A percentile compares a stretch with the other conserved stretches of the same genome.
phyloP scores from a whole-genome alignment of 2,797 vertebrate species.

The Sebastes vulpes region DNA sequence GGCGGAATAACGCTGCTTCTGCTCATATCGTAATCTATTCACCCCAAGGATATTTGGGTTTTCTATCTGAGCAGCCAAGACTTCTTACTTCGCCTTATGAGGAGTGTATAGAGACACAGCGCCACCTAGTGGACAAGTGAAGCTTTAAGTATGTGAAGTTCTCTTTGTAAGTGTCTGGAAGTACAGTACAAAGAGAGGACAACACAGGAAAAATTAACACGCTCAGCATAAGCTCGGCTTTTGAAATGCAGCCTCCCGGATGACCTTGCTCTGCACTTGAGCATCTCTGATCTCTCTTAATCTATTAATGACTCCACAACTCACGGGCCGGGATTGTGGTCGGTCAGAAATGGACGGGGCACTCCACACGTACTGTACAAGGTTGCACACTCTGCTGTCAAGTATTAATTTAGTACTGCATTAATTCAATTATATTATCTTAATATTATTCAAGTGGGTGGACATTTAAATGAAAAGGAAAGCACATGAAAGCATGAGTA shows the following conservation, averaged over 20 bases:
- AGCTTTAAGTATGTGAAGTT: not conserved
- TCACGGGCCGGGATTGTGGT: conserved; percentile 60
- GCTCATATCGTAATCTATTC: conserved; percentile 62
- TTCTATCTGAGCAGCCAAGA: conserved; percentile 58
- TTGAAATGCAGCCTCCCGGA: conserved; percentile 74
- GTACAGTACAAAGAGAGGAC: not conserved
- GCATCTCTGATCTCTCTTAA: conserved; percentile 73
- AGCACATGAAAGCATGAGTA: not conserved
- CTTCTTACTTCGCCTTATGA: conserved; percentile 32
- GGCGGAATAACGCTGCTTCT: conserved; percentile 34
- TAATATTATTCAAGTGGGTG: conserved; percentile 36
- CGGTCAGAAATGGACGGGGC: conserved; percentile 67
- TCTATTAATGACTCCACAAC: conserved; percentile 78
- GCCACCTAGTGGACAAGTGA: conserved; percentile 72
- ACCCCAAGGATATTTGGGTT: conserved; percentile 80
- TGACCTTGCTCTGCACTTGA: conserved; percentile 65
- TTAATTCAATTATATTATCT: conserved; percentile 53
- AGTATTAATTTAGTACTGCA: conserved; percentile 60
- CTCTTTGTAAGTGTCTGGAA: not conserved
- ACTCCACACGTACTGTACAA: conserved; percentile 53
- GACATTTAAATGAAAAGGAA: conserved; percentile 32
- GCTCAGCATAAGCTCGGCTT: conserved; percentile 33
- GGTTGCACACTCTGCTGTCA: conserved; percentile 24
- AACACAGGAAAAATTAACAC: conserved; percentile 25
- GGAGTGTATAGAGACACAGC: conserved; percentile 63